Conservation (phyloP, 2,797 vertebrate genomes). For the Enteromius thamalakanensis region DNA sequence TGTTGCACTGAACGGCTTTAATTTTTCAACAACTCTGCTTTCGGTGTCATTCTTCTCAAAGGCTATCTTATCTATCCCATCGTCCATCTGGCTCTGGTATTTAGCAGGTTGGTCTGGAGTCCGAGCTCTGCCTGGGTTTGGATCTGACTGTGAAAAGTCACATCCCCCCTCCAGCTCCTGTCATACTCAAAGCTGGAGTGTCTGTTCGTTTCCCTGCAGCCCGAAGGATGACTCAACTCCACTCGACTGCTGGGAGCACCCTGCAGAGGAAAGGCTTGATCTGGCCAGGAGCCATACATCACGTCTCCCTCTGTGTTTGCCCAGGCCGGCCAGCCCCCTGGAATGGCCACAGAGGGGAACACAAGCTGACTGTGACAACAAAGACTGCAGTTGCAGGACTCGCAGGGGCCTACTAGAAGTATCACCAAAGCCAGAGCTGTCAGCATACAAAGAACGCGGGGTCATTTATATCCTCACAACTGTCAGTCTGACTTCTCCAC, state of each 20-base stretch:
- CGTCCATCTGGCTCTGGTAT: constrained; percentile 72
- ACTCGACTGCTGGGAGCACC: constrained; percentile 60
- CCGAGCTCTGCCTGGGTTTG: constrained; percentile 68
- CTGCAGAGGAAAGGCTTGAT: constrained; percentile 63
- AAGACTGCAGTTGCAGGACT: constrained; percentile 75
- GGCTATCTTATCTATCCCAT: constrained; percentile 57
- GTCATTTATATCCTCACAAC: constrained; percentile 74
- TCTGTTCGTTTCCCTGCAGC: constrained; percentile 60
- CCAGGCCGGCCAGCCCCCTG: constrained; percentile 60
- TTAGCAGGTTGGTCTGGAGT: constrained; percentile 71
- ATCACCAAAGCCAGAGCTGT: constrained; percentile 74
- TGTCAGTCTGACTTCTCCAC: constrained; percentile 66
- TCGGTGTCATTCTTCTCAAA: constrained; percentile 60
- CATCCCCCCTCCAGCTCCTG: constrained; percentile 70
- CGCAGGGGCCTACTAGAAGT: constrained; percentile 77
- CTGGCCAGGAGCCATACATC: constrained; percentile 74
- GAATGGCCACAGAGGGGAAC: constrained; percentile 58
- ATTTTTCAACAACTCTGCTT: neutral
- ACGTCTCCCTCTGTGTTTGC: constrained; percentile 71
- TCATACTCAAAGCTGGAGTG: constrained; percentile 74
- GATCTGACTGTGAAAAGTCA: constrained; percentile 81
- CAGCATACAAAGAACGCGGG: constrained; percentile 76
- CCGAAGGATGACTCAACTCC: constrained; percentile 63
- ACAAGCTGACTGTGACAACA: constrained; percentile 69
- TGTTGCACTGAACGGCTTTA: neutral